phyloP scores from a whole-genome alignment of 2,797 vertebrate species.

The Ctenochaetus hawaiiensis region DNA sequence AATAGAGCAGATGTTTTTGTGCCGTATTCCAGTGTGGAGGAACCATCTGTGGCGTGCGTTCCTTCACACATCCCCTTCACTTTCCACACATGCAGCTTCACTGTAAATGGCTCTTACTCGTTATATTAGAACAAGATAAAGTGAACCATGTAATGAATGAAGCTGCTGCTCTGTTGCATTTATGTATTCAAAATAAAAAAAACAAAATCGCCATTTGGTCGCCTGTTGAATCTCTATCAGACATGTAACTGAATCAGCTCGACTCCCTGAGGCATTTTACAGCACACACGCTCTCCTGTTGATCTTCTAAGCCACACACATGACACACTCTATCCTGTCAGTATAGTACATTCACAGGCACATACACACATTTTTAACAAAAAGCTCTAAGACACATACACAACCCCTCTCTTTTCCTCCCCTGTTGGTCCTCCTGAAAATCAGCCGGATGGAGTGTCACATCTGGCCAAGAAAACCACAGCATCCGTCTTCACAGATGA shows the following conservation, averaged over 20 bases:
- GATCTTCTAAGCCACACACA: background rate
- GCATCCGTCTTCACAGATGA: conserved; percentile 66
- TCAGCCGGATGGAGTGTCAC: conserved; percentile 58
- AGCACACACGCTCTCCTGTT: background rate
- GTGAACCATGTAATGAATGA: conserved; percentile 31
- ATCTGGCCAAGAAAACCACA: conserved; percentile 66
- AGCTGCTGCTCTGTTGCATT: conserved; percentile 26
- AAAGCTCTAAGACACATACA: no score
- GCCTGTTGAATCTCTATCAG: conserved; percentile 7
- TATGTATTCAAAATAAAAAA: conserved; percentile 7
- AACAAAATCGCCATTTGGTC: conserved; percentile 18
- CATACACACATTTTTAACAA: no score
- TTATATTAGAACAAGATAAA: conserved; percentile 16
- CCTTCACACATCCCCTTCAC: conserved; percentile 44
- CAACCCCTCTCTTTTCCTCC: conserved; percentile 12
- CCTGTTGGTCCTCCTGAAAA: conserved; percentile 42
- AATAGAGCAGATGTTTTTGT: conserved; percentile 62
- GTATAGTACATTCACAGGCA: no score
- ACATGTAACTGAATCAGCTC: conserved; percentile 20
- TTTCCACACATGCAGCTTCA: conserved; percentile 25
- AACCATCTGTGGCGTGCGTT: conserved; percentile 59
- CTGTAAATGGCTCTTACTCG: conserved; percentile 11
- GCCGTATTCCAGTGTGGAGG: conserved; percentile 26
- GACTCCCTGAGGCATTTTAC: background rate
- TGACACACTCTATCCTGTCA: background rate